Base-by-base conservation (phyloP, 92 coral and sea anemone species). In the Heteractis magnifica region DNA sequence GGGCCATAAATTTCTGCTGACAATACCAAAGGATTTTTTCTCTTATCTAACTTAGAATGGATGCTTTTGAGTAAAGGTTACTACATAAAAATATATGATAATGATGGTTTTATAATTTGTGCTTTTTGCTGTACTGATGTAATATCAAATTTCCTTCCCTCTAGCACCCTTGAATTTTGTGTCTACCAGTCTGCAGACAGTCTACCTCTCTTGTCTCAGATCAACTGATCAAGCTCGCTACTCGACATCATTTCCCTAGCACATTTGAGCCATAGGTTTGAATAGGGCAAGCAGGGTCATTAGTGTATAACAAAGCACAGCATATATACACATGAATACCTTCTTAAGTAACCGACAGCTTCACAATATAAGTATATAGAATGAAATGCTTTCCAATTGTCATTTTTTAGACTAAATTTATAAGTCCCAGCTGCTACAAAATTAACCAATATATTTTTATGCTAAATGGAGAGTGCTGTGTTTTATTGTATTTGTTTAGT, bases 161-260 rank as follows among this genome's bases (percentile, higher is more conserved):
- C 15, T 8, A 68, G 73, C 73, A 26, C 20, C 6, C 23, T 68
- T 4, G 23, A 68, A 26, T 68, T 48, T 26, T 34, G 44, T 34
- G 44, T 68, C 49, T 10, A 23, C 49, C 44, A 68, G 49, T 26
- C 12, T n/a, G 44, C 26, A 68, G 73, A 68, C 73, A 68, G 72
- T 20, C 73, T 68, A 68, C 23, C 49, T 20, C 6, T 68, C 23
- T 68, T 68, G 73, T 68, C 73, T 68, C 73, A 7, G 49, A 68
- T 68, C 73, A 68, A 7, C 9, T 68, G 73, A 68, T 68, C 73
- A 68, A 68, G 10, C 49, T 11, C 44, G 1, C 6, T 8, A 10
- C 73, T 68, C 73, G 18, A 68, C 73, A 68, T 68, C 73, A 23
- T 68, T 50, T 68, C 73, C 26, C 44, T 8, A 19, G 73, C 73